Evolutionary conservation across 2,797 vertebrate species (phyloP), one percentile per base, ranked within the genome.

Genomic region (Tragopan temminckii): DNA sequence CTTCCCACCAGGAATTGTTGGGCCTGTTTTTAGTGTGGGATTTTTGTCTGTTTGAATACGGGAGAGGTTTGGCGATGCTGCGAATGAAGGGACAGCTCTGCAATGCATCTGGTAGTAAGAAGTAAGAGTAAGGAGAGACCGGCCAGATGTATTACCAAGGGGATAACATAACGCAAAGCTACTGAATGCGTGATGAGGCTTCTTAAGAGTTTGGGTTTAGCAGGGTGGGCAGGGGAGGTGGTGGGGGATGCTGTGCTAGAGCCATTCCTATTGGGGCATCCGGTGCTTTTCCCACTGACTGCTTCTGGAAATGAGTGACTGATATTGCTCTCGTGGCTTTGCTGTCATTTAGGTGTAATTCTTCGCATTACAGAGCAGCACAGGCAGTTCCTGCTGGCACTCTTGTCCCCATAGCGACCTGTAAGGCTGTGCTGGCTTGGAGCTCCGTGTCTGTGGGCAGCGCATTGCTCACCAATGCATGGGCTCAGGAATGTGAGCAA

Each of bases 281-380:
- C 8, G 40, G 3, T 38, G 75, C 46, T 53, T 10, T 72, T 42
- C 61, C n/a, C 1, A 0, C 1, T 2, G 42, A 25, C 61, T 1
- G 0, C 23, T n/a, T 29, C 42, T 42, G 48, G 11, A 42, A 18
- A 36, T 38, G 8, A 11, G 8, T 13, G 6, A 25, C 27, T 16
- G 2, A 45, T 21, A 3, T 5, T 2, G 48, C 24, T 81, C 15
- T 27, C 0, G 0, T 0, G 1, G 25, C 35, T 68, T 25, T 58
- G 43, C 72, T 82, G n/a, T 43, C 16, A 38, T 42, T 27, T 58
- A 24, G 36, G 35, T 31, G 29, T 16, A n/a, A 18, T 36, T 68
- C 50, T 79, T 2, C 17, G 10, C 2, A 0, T 57, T 40, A 5
- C 5, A 19, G n/a, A 35, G 5, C 36, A 40, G 36, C 8, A 27